Evolutionary conservation across 1,140 invertebrate genomes (phyloP).

Genomic region (Tachypleus tridentatus): DNA sequence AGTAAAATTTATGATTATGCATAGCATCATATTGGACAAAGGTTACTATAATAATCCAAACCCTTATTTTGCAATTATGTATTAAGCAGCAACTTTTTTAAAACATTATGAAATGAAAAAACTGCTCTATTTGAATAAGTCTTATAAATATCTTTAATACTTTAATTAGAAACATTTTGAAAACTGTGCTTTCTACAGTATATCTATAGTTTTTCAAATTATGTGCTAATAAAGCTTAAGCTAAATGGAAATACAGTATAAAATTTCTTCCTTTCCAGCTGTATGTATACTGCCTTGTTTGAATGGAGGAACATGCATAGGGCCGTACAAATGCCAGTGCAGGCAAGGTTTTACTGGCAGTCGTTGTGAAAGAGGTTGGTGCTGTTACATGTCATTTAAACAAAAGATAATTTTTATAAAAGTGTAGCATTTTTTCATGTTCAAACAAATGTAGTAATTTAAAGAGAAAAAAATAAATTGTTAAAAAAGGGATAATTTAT

Average conservation of each 20-base stretch:
- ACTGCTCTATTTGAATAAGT: not conserved
- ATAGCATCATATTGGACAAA: too few species aligned
- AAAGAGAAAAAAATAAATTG: too few species aligned
- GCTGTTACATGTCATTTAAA: too few species aligned
- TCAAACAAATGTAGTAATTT: too few species aligned
- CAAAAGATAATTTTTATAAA: too few species aligned
- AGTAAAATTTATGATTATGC: too few species aligned
- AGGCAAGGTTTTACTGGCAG: constrained; percentile 18
- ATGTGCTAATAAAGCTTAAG: not conserved
- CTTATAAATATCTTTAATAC: not conserved
- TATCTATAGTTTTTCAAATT: not conserved
- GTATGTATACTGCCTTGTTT: constrained; percentile 20
- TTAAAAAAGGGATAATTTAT: too few species aligned
- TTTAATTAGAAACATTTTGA: not conserved
- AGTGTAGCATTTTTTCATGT: too few species aligned
- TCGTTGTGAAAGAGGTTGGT: constrained; percentile 16
- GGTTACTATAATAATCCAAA: too few species aligned
- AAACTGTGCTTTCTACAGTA: not conserved
- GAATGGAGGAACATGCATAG: constrained; percentile 22
- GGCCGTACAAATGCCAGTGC: constrained; percentile 21
- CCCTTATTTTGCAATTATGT: too few species aligned
- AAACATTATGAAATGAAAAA: not conserved
- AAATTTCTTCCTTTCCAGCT: constrained; percentile 9
- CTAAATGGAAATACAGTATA: not conserved
- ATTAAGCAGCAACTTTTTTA: too few species aligned